Conservation (phyloP, 2,888 invertebrate species). For the Eustalomyia histrio region DNA sequence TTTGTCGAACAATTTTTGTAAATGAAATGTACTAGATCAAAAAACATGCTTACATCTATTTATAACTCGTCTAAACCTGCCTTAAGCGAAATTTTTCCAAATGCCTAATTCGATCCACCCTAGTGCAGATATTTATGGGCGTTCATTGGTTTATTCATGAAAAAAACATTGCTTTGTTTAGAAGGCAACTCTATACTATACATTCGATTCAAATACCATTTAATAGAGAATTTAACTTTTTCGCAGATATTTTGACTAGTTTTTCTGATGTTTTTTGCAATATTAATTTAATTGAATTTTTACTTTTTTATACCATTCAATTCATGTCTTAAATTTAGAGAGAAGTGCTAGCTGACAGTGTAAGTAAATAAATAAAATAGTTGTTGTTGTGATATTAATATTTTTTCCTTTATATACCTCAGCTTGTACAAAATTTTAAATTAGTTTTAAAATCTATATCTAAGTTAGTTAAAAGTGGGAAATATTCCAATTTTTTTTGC, state of each 20-base stretch:
- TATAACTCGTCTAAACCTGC: no score
- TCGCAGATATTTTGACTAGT: constrained; percentile 69
- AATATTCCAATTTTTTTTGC: no score
- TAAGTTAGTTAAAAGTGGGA: no score
- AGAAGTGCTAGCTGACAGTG: not conserved
- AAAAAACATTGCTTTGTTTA: constrained; percentile 11
- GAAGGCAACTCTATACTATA: constrained; percentile 35
- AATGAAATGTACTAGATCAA: no score
- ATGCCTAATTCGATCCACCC: not conserved
- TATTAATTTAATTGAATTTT: constrained; percentile 77
- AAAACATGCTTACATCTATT: no score
- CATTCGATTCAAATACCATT: constrained; percentile 65
- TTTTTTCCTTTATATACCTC: no score
- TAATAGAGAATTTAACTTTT: constrained; percentile 69
- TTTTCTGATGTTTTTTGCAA: constrained; percentile 61
- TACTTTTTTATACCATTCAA: constrained; percentile 67
- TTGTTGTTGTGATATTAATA: not conserved
- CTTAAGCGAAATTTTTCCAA: no score
- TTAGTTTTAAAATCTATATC: no score
- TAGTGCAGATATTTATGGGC: constrained; percentile 4
- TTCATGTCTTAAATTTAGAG: constrained; percentile 13
- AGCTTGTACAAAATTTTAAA: no score
- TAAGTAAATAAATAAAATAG: constrained; percentile 3
- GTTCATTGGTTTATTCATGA: constrained; percentile 8
- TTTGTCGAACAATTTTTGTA: no score